Percentiles rank a stretch among this genome's conserved stretches.
Evolutionary conservation across 2,888 invertebrate species (phyloP).

Genomic region (Ochropleura plecta): DNA sequence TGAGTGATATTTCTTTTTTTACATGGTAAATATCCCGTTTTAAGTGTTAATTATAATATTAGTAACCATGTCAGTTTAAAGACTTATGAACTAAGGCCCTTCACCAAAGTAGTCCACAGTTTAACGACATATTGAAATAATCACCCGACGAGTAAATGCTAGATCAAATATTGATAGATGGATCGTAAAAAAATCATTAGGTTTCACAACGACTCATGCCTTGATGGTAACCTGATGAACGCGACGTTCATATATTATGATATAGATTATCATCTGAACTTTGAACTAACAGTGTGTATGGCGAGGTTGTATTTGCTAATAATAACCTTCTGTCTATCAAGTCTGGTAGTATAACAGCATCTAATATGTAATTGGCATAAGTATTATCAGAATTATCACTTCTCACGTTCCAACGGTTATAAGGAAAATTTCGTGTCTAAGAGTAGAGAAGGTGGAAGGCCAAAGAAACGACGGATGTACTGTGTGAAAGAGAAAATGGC

Average conservation of each 20-base stretch:
- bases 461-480: too few species aligned
- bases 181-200: constrained; percentile 31
- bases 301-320: constrained; percentile 28
- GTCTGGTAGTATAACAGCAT: constrained; percentile 18
- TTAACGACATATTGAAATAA: neutral
- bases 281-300: constrained; percentile 44
- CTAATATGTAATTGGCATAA: neutral
- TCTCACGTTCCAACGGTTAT: too few species aligned
- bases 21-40: too few species aligned
- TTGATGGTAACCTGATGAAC: constrained; percentile 12
- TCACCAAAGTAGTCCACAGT: neutral
- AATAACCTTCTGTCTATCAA: constrained; percentile 17
- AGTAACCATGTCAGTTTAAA: too few species aligned
- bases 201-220: constrained; percentile 40
- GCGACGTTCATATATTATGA: constrained; percentile 37
- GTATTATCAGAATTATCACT: neutral
- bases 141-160: neutral
- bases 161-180: constrained; percentile 39
- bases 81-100: neutral
- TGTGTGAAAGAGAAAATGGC: too few species aligned
- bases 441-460: too few species aligned
- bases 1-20: too few species aligned
- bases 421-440: too few species aligned
- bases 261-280: constrained; percentile 64
- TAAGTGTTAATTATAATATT: too few species aligned